phyloP scores from a whole-genome alignment of 2,888 invertebrate genomes.

The Sturmia bella region DNA sequence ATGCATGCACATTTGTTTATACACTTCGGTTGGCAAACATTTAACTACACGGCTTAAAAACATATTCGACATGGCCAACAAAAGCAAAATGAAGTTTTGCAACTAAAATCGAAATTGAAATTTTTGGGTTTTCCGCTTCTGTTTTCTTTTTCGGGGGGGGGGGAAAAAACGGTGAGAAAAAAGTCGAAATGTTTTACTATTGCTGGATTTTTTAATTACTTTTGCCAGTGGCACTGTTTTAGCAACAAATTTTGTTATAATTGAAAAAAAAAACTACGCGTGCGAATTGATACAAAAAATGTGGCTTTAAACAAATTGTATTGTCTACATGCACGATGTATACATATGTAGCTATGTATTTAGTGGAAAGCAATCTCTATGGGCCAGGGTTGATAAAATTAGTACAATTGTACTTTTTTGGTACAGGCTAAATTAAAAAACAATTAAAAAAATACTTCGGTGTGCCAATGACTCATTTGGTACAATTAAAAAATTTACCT shows the following conservation, averaged over 20 bases:
- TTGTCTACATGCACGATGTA: not conserved
- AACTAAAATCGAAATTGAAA: slow-evolving; percentile 61
- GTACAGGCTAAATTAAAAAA: too few species aligned
- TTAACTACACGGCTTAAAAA: not conserved
- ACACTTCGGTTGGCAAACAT: not conserved
- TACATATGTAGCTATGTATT: not conserved
- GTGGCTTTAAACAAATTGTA: not conserved
- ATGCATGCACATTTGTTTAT: too few species aligned
- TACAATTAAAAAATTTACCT: too few species aligned
- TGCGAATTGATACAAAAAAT: slow-evolving; percentile 17
- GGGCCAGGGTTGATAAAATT: too few species aligned
- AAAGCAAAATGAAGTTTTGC: slow-evolving; percentile 18
- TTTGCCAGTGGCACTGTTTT: slow-evolving; percentile 51
- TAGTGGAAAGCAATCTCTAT: slow-evolving; percentile 50
- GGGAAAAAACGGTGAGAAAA: not conserved
- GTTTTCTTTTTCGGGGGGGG: not conserved
- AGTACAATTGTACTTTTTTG: too few species aligned
- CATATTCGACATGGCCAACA: not conserved
- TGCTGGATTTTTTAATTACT: slow-evolving; percentile 63
- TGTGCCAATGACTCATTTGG: too few species aligned
- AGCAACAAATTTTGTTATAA: slow-evolving; percentile 39
- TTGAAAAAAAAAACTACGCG: slow-evolving; percentile 12
- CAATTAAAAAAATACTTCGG: too few species aligned
- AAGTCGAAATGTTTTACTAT: slow-evolving; percentile 54
- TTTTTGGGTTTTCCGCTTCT: slow-evolving; percentile 19